These are phyloP conservation scores for Bimastos eiseni DNA, from an alignment of 2,888 invertebrate genomes.

Conservation along the genomic window DNA sequence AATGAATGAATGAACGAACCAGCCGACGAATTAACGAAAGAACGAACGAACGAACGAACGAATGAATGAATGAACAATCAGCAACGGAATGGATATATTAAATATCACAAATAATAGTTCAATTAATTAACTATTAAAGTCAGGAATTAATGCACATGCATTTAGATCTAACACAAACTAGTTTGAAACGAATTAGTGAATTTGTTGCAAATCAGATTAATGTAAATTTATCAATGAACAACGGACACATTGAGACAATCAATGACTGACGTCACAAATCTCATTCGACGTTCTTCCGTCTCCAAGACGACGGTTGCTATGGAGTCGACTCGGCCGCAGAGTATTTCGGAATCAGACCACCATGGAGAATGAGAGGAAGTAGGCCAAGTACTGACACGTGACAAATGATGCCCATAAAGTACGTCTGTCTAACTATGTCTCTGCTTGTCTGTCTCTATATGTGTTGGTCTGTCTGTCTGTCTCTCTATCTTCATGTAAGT, in stretches of 20 bases:
- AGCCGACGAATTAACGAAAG: too few relatives aligned
- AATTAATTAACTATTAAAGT: background rate
- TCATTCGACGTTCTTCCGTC: background rate
- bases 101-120: background rate
- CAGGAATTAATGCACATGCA: too few relatives aligned
- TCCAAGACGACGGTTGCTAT: background rate
- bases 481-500: background rate
- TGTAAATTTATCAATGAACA: too few relatives aligned
- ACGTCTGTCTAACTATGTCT: background rate
- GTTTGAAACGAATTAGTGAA: too few relatives aligned
- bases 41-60: too few relatives aligned
- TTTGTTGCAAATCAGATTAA: too few relatives aligned
- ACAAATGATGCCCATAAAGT: background rate
- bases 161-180: background rate
- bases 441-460: background rate
- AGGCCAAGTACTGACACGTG: background rate
- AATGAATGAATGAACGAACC: too few relatives aligned
- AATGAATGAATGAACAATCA: background rate
- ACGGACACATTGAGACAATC: background rate
- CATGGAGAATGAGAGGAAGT: background rate
- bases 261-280: background rate
- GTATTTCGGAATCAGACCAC: background rate
- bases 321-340: background rate
- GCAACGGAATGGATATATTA: background rate
- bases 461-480: too few relatives aligned